Evolutionary conservation across 2,888 invertebrate species (phyloP), one percentile per base, ranked within the genome.

Genomic region (Pheosia gnoma): DNA sequence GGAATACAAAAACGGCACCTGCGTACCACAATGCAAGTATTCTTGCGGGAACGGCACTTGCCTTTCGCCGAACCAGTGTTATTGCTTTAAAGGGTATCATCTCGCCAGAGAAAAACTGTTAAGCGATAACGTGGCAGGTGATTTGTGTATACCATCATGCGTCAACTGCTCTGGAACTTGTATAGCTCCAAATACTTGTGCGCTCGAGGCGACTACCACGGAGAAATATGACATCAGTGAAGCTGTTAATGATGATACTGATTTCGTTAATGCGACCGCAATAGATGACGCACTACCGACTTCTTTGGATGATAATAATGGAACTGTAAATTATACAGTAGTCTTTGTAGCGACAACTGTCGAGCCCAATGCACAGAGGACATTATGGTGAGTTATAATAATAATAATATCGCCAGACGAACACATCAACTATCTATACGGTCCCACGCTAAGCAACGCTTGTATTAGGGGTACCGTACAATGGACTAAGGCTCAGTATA

Each of bases 131-230:
- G 2, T 41, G 7, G n/a, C n/a, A 6, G 41, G 13, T 7, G 9
- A 5, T 6, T n/a, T 41, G n/a, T 56, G 55, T 41, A 41, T 56
- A 4, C 55, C 55, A 5, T 11, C 39, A 4, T 56, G 55, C 41
- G n/a, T 13, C 13, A 56, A 56, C 55, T 56, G 55, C 13, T 37
- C 38, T 3, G 55, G 55, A 38, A 6, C 41, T n/a, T 56, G 55
- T 13, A 9, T 41, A 3, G 55, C 55, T 41, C 55, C 55, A 0
- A 56, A 56, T 41, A 56, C 4, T n/a, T 56, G 55, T 41, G n/a
- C 41, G 4, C 0, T 37, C 5, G 54, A 54, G 7, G 54, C 4
- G 54, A 9, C 37, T 37, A 39, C 38, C 38, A 38, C 37, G 5
- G 37, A n/a, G 11, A 5, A 53, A 7, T 25, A 25, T 25, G 25